These are phyloP conservation scores for Rhadinocentrus ornatus DNA, from an alignment of 2,797 vertebrate species.

Conservation along the genomic window DNA sequence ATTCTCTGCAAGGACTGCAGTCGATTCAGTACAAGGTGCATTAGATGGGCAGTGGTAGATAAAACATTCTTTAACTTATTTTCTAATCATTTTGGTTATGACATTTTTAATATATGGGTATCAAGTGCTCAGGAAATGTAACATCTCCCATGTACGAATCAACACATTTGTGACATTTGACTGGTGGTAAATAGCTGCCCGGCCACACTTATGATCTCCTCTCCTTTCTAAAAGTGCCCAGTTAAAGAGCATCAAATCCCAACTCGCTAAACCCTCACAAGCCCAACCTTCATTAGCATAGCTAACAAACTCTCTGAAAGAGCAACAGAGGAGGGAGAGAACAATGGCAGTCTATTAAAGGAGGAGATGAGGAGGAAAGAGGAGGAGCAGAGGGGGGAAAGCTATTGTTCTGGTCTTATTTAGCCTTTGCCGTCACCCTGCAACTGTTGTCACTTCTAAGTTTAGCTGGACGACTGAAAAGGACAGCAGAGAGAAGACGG, in stretches of 20 bases:
- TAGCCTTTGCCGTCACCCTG: slow-evolving; percentile 80
- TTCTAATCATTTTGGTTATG: slow-evolving; percentile 15
- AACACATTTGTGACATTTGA: slow-evolving; percentile 70
- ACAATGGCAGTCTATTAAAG: slow-evolving; percentile 82
- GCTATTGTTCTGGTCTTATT: slow-evolving; percentile 82
- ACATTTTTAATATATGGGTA: slow-evolving; percentile 23
- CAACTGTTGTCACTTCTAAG: slow-evolving; percentile 87
- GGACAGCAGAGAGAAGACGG: slow-evolving; percentile 55
- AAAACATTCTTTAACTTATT: slow-evolving; percentile 28
- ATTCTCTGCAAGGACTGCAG: slow-evolving; percentile 61
- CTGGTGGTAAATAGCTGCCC: slow-evolving; percentile 63
- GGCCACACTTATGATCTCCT: slow-evolving; percentile 65
- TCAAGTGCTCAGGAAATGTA: slow-evolving; percentile 43
- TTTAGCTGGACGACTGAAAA: slow-evolving; percentile 76
- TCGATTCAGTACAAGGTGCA: slow-evolving; percentile 35
- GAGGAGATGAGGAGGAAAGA: slow-evolving; percentile 55
- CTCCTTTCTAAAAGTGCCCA: slow-evolving; percentile 73
- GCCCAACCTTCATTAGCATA: slow-evolving; percentile 79
- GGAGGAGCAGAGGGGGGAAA: slow-evolving; percentile 25
- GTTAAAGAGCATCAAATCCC: slow-evolving; percentile 82
- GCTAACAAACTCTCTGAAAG: slow-evolving; percentile 77
- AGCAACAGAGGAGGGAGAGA: slow-evolving; percentile 71
- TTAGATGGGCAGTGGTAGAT: slow-evolving; percentile 32
- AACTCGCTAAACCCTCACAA: slow-evolving; percentile 73
- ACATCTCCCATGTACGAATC: slow-evolving; percentile 45